These are phyloP conservation scores for Uloborus diversus DNA, from an alignment of 1,140 invertebrate genomes.

Conservation along the genomic window DNA sequence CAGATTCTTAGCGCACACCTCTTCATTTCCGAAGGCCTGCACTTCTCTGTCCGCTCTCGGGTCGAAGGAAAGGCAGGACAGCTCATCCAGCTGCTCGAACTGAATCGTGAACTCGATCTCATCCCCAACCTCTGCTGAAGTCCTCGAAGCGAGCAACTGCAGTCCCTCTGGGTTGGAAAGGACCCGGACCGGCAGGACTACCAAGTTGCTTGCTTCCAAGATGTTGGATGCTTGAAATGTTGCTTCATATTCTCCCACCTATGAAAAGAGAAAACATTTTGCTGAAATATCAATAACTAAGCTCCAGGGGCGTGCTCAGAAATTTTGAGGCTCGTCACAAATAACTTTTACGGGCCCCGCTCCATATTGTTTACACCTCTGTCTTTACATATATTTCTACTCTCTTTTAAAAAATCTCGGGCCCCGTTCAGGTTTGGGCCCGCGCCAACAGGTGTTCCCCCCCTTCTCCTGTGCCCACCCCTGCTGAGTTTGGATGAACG, in stretches of 20 bases:
- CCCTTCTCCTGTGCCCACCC: no score
- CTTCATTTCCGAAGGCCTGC: conserved; percentile 13
- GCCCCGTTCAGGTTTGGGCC: no score
- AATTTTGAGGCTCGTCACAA: no score
- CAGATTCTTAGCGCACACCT: no score
- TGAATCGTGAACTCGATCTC: conserved; percentile 8
- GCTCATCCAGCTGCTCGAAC: background rate
- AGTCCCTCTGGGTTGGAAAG: background rate
- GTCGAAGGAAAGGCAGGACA: conserved; percentile 33
- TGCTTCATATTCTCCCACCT: conserved; percentile 6
- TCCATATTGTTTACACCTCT: no score
- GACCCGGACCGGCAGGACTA: conserved; percentile 2
- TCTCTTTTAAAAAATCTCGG: no score
- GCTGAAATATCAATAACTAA: no score
- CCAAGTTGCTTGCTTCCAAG: conserved; percentile 25
- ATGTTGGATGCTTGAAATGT: conserved; percentile 16
- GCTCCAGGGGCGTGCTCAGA: no score
- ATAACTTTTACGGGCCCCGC: no score
- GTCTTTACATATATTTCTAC: no score
- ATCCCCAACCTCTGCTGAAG: background rate
- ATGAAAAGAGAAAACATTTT: background rate
- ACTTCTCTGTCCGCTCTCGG: conserved; percentile 1
- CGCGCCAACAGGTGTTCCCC: no score
- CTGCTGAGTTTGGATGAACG: no score
- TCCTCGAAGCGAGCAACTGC: background rate